These are phyloP conservation scores for Philopotamus ludificatus DNA, from an alignment of 1,140 invertebrate species.

Conservation along the genomic window DNA sequence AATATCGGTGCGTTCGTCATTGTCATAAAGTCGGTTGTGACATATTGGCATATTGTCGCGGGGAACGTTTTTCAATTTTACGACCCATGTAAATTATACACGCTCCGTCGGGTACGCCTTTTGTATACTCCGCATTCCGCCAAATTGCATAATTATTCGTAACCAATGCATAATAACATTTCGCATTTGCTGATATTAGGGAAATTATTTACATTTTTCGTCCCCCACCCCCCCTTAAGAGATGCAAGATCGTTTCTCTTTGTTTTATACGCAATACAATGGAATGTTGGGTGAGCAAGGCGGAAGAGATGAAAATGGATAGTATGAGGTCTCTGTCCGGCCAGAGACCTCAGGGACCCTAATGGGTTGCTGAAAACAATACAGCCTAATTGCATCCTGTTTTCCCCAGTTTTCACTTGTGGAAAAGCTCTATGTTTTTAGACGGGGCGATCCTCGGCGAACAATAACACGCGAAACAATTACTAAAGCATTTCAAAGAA, in stretches of 20 bases:
- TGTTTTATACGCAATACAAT: background rate
- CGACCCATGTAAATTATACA: background rate
- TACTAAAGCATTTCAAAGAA: no score
- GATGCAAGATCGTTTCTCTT: background rate
- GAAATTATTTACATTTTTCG: no score
- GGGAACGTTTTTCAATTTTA: background rate
- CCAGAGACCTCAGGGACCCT: constrained; percentile 11
- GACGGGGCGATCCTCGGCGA: background rate
- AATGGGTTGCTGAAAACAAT: constrained; percentile 22
- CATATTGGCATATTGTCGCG: background rate
- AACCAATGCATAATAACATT: no score
- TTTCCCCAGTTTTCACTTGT: constrained; percentile 19
- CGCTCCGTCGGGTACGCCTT: background rate
- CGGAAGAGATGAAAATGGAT: background rate
- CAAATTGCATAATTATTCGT: no score
- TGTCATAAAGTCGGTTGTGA: background rate
- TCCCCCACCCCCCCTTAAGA: no score
- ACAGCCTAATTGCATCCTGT: constrained; percentile 24
- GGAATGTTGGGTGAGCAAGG: background rate
- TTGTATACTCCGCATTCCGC: no score
- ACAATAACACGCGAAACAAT: constrained; percentile 18
- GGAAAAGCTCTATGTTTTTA: constrained; percentile 15
- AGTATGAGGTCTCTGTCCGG: background rate
- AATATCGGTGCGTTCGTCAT: background rate
- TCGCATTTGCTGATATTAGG: no score